phyloP scores from a whole-genome alignment of 2,113 vertebrate genomes.

The Corydoras sp. region DNA sequence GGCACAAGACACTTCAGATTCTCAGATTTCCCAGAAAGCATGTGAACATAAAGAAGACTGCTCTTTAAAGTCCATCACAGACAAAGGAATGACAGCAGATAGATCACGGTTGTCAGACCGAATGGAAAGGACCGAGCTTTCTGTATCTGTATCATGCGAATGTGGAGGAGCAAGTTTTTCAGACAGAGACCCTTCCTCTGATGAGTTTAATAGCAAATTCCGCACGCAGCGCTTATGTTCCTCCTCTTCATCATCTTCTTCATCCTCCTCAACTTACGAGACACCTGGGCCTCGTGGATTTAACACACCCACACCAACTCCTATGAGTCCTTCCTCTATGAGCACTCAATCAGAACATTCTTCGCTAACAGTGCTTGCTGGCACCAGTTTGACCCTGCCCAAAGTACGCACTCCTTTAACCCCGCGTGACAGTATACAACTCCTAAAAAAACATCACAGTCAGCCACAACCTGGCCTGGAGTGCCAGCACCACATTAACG shows the following conservation, averaged over 20 bases:
- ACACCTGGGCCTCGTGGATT: slow-evolving; percentile 54
- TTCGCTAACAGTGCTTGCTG: slow-evolving; percentile 50
- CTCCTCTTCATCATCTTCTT: slow-evolving; percentile 65
- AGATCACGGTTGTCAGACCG: no score
- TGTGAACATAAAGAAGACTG: no score
- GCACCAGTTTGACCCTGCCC: slow-evolving; percentile 79
- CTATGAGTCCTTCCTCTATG: slow-evolving; percentile 50
- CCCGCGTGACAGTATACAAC: slow-evolving; percentile 80
- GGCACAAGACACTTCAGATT: no score
- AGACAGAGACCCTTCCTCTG: slow-evolving; percentile 61
- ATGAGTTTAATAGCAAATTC: slow-evolving; percentile 71
- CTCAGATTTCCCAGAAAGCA: no score
- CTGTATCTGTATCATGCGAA: no score
- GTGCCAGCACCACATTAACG: slow-evolving; percentile 57
- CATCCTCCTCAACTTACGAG: slow-evolving; percentile 70
- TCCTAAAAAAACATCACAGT: slow-evolving; percentile 82
- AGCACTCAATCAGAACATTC: slow-evolving; percentile 35
- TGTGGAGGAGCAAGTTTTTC: slow-evolving; percentile 12
- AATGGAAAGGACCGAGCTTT: no score
- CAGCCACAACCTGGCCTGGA: slow-evolving; percentile 74
- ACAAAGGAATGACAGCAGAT: no score
- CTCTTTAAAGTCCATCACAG: no score
- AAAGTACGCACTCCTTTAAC: slow-evolving; percentile 70
- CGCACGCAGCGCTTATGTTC: slow-evolving; percentile 68
- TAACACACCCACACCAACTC: slow-evolving; percentile 44